Percentiles rank a stretch among this genome's conserved stretches.
These are phyloP conservation scores for Aplocera efformata DNA, from an alignment of 2,888 invertebrate genomes.

Conservation along the genomic window DNA sequence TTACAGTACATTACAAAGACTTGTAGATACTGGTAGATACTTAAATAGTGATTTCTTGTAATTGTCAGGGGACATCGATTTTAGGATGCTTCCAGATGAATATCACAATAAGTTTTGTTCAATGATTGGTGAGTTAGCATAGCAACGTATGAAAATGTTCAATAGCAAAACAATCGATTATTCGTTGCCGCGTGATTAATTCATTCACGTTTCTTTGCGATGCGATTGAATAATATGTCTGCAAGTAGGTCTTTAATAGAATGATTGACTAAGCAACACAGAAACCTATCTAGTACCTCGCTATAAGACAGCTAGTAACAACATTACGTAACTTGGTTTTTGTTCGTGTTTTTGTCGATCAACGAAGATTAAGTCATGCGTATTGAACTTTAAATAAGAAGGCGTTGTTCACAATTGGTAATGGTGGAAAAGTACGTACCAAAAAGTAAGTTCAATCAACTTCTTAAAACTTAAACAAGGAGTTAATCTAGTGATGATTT, in stretches of 20 bases:
- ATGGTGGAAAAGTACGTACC: background rate
- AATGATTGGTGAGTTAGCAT: no score
- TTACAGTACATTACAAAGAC: no score
- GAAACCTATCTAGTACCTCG: no score
- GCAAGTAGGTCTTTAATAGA: background rate
- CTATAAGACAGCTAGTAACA: conserved; percentile 28
- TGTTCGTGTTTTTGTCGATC: conserved; percentile 41
- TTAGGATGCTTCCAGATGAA: no score
- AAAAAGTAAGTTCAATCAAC: no score
- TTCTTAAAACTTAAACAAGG: no score
- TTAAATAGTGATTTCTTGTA: no score
- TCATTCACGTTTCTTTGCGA: conserved; percentile 31
- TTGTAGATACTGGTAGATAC: no score
- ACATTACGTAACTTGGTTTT: conserved; percentile 46
- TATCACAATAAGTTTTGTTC: no score
- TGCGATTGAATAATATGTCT: conserved; percentile 32
- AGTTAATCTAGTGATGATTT: no score
- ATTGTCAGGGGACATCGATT: no score
- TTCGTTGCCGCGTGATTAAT: conserved; percentile 31
- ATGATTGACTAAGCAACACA: conserved; percentile 9
- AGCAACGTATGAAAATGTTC: background rate
- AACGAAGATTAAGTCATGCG: conserved; percentile 44
- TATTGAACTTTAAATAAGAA: conserved; percentile 14
- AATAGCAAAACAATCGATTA: background rate
- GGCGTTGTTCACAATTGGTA: background rate